Percentiles rank a stretch among this genome's conserved stretches.
These are phyloP conservation scores for Nothocercus julius DNA, from an alignment of 2,113 vertebrate genomes.

Conservation along the genomic window DNA sequence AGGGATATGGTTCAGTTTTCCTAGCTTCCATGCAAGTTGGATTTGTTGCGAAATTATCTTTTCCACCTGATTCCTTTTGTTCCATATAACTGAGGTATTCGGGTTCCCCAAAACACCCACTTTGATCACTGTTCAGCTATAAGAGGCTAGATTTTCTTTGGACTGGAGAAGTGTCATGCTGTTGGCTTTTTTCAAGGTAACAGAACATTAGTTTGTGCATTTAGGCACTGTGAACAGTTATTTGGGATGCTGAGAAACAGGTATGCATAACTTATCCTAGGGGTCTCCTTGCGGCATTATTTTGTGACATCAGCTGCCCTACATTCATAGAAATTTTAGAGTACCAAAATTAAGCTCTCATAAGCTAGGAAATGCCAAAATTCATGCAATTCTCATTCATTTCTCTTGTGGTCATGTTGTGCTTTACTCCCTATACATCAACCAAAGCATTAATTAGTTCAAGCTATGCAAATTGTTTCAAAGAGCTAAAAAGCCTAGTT, in stretches of 20 bases:
- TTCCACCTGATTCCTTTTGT: background rate
- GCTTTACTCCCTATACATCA: conserved; percentile 48
- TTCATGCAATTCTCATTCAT: conserved; percentile 4
- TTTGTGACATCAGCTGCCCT: background rate
- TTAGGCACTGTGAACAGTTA: background rate
- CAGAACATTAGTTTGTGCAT: background rate
- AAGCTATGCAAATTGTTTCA: conserved; percentile 59
- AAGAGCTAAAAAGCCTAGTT: conserved; percentile 56
- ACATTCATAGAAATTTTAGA: background rate
- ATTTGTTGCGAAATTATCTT: background rate
- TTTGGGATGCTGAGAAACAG: background rate
- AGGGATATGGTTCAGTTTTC: background rate
- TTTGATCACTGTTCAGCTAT: background rate
- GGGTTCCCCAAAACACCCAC: background rate
- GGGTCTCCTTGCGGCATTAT: background rate
- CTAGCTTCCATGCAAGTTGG: background rate
- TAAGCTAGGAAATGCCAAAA: conserved; percentile 29
- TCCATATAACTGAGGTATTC: background rate
- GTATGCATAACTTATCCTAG: background rate
- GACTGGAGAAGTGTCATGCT: background rate
- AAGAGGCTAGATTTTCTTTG: background rate
- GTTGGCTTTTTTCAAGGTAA: background rate
- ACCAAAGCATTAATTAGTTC: conserved; percentile 68
- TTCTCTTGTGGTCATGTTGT: conserved; percentile 50
- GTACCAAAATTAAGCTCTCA: background rate